Base-by-base conservation (phyloP, 2,888 invertebrate genomes). In the Morinoia aosen region DNA sequence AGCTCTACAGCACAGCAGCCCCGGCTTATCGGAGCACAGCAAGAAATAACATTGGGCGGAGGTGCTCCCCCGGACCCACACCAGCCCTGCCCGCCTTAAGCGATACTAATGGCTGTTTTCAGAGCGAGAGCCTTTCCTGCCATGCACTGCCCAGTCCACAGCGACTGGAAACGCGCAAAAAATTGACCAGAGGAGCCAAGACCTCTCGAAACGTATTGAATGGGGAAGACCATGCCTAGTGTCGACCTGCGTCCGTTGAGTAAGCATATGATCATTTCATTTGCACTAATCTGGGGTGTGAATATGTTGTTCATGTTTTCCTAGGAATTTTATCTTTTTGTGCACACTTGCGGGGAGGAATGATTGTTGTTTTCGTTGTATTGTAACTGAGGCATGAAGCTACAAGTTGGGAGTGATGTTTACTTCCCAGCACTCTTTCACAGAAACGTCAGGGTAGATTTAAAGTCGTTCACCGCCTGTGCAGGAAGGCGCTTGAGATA, bases 21-120 rank as follows among this genome's bases (percentile, higher is more conserved):
- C 40, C 57, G 48, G 48, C 48, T 93, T 93, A 93, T 93, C 93
- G 58, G 57, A 39, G 93, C 93, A 57, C 58, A 33, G 57, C 57
- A 93, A 93, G 93, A 93, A 93, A 93, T 93, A 93, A 93, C 93
- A 93, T 56, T 57, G 93, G 93, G 48, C 58, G 57, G 76, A 76
- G 25, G 76, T 33, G 14, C 33, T 76, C 25, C 76, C 76, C 76
- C 76, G 8, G 0, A 33, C 76, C 76, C 0, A 7, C 76, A 16
- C 33, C 16, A 93, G 48, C 48, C 58, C 93, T 48, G 14, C 93
- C 93, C 56, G 93, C 93, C 93, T 48, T 93, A 93, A 57, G 93
- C 93, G 93, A 93, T 93, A 93, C 93, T 93, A 93, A 93, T 93
- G 93, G 93, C 57, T 93, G 93, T 93, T 93, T 93, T 57, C 57